Conservation (phyloP, 92 coral and sea anemone genomes). For the Micromussa lordhowensis region DNA sequence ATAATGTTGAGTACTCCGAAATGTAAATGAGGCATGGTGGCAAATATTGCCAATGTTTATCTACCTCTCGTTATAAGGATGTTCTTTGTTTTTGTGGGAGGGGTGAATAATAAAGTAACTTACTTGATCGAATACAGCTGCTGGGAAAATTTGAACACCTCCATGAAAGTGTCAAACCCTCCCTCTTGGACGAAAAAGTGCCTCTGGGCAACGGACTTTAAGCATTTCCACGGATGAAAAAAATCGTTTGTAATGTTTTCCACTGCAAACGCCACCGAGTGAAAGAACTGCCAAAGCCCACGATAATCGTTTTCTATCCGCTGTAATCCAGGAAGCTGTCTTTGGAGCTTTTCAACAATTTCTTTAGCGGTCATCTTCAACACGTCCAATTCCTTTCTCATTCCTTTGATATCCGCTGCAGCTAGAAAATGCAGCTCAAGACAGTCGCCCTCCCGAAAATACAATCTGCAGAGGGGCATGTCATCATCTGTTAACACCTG, state of each 20-base stretch:
- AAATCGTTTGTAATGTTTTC: slow-evolving; percentile 8
- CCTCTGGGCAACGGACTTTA: slow-evolving; percentile 66
- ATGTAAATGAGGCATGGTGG: too few relatives aligned
- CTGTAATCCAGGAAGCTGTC: not conserved
- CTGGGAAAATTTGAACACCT: slow-evolving; percentile 62
- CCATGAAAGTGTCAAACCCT: slow-evolving; percentile 74
- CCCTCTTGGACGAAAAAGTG: slow-evolving; percentile 88
- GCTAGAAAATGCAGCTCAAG: slow-evolving; percentile 62
- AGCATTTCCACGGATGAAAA: slow-evolving; percentile 78
- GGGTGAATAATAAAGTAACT: not conserved
- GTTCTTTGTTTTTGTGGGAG: too few relatives aligned
- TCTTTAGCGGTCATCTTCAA: slow-evolving; percentile 57
- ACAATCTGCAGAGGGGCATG: slow-evolving; percentile 53
- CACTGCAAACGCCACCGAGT: not conserved
- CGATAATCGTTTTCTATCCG: not conserved
- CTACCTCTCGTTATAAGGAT: too few relatives aligned
- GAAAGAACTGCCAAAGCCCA: not conserved
- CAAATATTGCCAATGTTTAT: too few relatives aligned
- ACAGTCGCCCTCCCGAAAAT: slow-evolving; percentile 74
- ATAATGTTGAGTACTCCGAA: too few relatives aligned
- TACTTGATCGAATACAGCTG: slow-evolving; percentile 24
- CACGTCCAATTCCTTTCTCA: slow-evolving; percentile 34
- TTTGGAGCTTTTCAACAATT: slow-evolving; percentile 23
- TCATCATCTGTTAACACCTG: slow-evolving; percentile 55
- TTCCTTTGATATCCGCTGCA: slow-evolving; percentile 53